Conservation (phyloP, 2,888 invertebrate species). For the Pristionchus maxplancki region DNA sequence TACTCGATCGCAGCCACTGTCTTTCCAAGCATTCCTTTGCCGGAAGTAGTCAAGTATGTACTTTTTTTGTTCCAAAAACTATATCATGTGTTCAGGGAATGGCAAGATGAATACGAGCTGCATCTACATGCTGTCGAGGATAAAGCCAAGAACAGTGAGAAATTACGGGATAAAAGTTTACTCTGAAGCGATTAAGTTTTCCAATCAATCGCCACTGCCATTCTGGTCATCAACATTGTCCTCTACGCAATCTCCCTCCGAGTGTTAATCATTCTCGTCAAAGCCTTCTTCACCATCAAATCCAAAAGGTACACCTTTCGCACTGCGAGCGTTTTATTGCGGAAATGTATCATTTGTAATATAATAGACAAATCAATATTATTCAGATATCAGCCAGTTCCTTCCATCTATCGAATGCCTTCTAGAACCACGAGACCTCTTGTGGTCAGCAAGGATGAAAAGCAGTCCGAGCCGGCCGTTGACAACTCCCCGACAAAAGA, state of each 20-base stretch:
- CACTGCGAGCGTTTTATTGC: too few species aligned
- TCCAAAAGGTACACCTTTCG: background rate
- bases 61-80: background rate
- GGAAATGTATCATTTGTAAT: too few species aligned
- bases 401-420: background rate
- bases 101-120: background rate
- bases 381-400: slow-evolving; percentile 2
- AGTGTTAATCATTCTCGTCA: background rate
- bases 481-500: background rate
- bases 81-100: background rate
- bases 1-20: background rate
- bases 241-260: slow-evolving; percentile 1
- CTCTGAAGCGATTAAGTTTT: background rate
- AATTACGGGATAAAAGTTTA: background rate
- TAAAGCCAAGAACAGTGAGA: background rate
- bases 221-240: slow-evolving; percentile 9
- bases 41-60: background rate
- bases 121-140: background rate
- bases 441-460: background rate
- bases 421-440: background rate
- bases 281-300: slow-evolving; percentile 13
- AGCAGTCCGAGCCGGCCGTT: background rate
- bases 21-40: background rate
- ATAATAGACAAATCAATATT: too few species aligned
- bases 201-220: background rate